Evolutionary conservation across 2,113 vertebrate genomes (phyloP).

Genomic region (Indicator maculatus): DNA sequence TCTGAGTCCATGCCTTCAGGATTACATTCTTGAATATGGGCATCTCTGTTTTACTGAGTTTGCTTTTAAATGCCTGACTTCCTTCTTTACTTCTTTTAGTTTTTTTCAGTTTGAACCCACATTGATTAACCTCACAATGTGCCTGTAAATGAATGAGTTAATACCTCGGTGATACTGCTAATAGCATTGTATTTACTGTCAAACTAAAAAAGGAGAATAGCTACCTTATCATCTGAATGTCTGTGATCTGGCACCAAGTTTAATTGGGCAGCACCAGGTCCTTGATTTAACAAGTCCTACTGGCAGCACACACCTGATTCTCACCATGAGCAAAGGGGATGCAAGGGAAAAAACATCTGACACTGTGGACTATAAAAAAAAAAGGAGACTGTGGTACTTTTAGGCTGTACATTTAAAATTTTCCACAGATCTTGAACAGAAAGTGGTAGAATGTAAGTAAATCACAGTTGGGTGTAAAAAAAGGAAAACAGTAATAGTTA

Average conservation of each 20-base stretch:
- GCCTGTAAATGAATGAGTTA: not conserved
- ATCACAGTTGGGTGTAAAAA: no score
- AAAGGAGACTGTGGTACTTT: no score
- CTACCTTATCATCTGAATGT: not conserved
- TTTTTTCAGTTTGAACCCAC: not conserved
- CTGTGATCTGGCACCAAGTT: slow-evolving; percentile 21
- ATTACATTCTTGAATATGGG: not conserved
- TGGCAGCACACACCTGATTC: not conserved
- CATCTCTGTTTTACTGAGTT: not conserved
- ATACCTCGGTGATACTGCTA: not conserved
- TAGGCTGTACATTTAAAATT: no score
- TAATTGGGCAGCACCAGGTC: slow-evolving; percentile 31
- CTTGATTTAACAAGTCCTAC: slow-evolving; percentile 14
- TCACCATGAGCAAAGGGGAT: not conserved
- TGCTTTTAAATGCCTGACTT: not conserved
- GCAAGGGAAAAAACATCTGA: not conserved
- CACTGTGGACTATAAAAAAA: not conserved
- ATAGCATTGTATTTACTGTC: not conserved
- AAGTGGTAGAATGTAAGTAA: no score
- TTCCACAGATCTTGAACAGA: no score
- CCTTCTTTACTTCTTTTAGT: not conserved
- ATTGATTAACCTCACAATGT: not conserved
- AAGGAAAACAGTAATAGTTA: no score
- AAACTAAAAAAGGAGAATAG: slow-evolving; percentile 4
- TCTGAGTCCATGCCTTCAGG: not conserved